A percentile compares a stretch with the other conserved stretches of the same genome.
phyloP scores from a whole-genome alignment of 2,113 vertebrate species.

The Andinoacara biseriatus region DNA sequence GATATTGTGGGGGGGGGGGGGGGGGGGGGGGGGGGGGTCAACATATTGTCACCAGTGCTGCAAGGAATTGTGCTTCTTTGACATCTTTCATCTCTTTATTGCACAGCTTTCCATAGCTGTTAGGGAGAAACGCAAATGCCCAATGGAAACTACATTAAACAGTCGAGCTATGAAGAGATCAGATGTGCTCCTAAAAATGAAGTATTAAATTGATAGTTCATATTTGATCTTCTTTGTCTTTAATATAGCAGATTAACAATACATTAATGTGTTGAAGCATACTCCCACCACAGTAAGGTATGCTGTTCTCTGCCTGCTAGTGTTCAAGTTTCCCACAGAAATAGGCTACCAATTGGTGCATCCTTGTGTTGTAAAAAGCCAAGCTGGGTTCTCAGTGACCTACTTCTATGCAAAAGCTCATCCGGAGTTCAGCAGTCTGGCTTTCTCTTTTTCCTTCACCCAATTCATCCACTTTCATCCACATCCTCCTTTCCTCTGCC shows the following conservation, averaged over 20 bases:
- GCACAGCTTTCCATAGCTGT: background rate
- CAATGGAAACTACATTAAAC: background rate
- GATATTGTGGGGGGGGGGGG: too few relatives aligned
- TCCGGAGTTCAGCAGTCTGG: conserved; percentile 49
- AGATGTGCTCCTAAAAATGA: background rate
- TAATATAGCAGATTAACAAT: background rate
- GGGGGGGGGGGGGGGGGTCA: background rate
- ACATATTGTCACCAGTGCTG: background rate
- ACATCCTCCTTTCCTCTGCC: background rate
- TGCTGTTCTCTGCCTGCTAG: background rate
- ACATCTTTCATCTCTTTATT: background rate
- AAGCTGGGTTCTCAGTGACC: conserved; percentile 45
- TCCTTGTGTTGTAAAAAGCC: conserved; percentile 14
- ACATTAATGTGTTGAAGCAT: background rate
- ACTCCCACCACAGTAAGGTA: background rate
- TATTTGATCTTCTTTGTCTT: background rate
- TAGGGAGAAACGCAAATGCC: background rate
- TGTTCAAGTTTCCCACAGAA: conserved; percentile 7
- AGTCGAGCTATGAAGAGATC: background rate
- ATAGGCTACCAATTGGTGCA: background rate
- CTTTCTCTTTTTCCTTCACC: conserved; percentile 5
- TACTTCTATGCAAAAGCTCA: conserved; percentile 54
- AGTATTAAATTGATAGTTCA: background rate
- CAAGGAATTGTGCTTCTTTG: background rate
- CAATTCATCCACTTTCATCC: background rate